phyloP scores from a whole-genome alignment of 2,888 invertebrate genomes.

The Agrenia bidenticulata region DNA sequence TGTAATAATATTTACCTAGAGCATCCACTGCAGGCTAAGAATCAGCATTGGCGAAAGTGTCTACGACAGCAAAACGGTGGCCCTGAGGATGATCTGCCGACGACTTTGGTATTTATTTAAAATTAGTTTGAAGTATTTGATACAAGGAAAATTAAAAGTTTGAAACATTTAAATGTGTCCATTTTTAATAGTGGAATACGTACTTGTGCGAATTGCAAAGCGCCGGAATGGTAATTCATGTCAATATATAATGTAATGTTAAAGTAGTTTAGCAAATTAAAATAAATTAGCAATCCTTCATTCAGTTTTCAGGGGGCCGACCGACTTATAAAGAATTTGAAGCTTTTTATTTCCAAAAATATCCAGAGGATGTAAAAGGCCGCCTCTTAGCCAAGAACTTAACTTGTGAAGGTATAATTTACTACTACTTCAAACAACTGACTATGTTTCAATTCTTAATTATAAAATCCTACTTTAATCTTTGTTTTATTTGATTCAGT shows the following conservation, averaged over 20 bases:
- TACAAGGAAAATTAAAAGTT: neutral
- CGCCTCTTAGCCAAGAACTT: neutral
- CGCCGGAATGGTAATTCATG: conserved; percentile 1
- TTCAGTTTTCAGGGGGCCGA: neutral
- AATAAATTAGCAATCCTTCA: neutral
- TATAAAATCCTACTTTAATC: neutral
- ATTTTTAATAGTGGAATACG: conserved; percentile 9
- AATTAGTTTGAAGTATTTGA: neutral
- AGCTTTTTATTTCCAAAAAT: conserved; percentile 5
- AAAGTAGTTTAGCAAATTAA: neutral
- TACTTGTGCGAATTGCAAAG: conserved; percentile 5
- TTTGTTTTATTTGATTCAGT: conserved; percentile 6
- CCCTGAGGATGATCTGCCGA: conserved; percentile 3
- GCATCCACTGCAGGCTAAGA: conserved; percentile 12
- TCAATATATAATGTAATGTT: too few relatives aligned
- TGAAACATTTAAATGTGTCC: neutral
- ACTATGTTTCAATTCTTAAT: too few relatives aligned
- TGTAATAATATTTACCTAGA: conserved; percentile 16
- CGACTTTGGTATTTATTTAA: conserved; percentile 10
- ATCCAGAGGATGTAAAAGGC: conserved; percentile 4
- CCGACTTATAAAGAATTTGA: conserved; percentile 1
- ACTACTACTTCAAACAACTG: neutral
- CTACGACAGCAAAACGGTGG: neutral
- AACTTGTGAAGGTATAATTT: conserved; percentile 9
- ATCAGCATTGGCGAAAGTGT: conserved; percentile 15